Evolutionary conservation across 2,888 invertebrate species (phyloP).

Genomic region (Hypselothyrea guttata): DNA sequence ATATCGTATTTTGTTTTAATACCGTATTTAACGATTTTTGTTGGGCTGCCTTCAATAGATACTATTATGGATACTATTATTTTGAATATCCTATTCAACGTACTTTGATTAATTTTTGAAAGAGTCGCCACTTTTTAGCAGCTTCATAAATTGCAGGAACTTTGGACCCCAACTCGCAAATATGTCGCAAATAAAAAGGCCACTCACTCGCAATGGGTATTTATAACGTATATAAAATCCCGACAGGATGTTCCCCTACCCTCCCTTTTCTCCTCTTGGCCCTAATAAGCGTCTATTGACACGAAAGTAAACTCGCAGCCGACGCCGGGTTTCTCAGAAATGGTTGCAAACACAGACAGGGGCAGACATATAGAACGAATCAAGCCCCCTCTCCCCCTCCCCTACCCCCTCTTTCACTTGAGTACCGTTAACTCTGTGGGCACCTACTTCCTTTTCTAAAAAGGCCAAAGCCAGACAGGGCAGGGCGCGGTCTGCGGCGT

Average conservation of each 20-base stretch:
- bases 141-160: not conserved
- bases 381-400: slow-evolving; percentile 1
- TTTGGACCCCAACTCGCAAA: not conserved
- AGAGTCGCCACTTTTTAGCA: not conserved
- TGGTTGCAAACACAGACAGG: slow-evolving; percentile 6
- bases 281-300: slow-evolving; percentile 61
- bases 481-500: slow-evolving; percentile 29
- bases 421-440: slow-evolving; percentile 29
- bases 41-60: too few relatives aligned
- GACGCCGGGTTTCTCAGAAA: slow-evolving; percentile 20
- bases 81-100: not conserved
- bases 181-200: slow-evolving; percentile 41
- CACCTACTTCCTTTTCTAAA: slow-evolving; percentile 70
- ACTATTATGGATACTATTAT: too few relatives aligned
- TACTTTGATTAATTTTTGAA: slow-evolving; percentile 1
- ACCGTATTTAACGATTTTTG: too few relatives aligned
- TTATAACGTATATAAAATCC: slow-evolving; percentile 39
- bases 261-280: not conserved
- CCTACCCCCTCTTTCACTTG: not conserved
- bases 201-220: slow-evolving; percentile 34
- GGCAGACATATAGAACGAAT: slow-evolving; percentile 11
- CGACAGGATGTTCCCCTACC: slow-evolving; percentile 52
- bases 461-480: slow-evolving; percentile 57
- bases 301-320: slow-evolving; percentile 35
- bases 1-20: too few relatives aligned